Evolutionary conservation across 1,140 invertebrate genomes (phyloP).

Genomic region (Drosophila serrata): DNA sequence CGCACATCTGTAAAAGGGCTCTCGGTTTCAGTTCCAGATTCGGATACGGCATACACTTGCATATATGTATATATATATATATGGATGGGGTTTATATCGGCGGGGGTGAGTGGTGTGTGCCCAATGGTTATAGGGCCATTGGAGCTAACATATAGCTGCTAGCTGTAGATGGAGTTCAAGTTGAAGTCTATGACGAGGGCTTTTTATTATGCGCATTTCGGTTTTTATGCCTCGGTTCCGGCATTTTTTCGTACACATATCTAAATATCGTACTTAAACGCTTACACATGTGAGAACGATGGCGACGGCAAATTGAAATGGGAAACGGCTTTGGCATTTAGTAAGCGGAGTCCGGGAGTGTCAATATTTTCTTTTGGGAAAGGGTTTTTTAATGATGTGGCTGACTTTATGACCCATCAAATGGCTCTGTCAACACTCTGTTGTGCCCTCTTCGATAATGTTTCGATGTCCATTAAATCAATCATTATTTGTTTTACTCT

Average conservation of each 20-base stretch:
- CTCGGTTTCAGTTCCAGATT: constrained; percentile 23
- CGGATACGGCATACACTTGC: constrained; percentile 24
- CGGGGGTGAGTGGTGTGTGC: constrained; percentile 5
- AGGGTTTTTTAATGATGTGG: constrained; percentile 78
- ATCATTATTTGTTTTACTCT: constrained; percentile 61
- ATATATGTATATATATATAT: too few species aligned
- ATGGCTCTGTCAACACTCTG: constrained; percentile 66
- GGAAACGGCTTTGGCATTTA: constrained; percentile 31
- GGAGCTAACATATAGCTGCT: constrained; percentile 17
- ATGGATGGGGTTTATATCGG: constrained; percentile 32
- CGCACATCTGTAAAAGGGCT: constrained; percentile 79
- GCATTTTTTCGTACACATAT: constrained; percentile 80
- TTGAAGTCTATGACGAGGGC: constrained; percentile 73
- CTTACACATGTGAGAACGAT: constrained; percentile 66
- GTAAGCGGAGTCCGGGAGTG: constrained; percentile 28
- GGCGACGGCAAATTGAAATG: constrained; percentile 37
- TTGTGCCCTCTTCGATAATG: constrained; percentile 75
- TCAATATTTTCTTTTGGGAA: constrained; percentile 43
- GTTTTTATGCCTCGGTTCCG: constrained; percentile 80
- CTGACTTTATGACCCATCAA: constrained; percentile 72
- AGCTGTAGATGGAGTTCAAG: constrained; percentile 24
- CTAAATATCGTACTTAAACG: constrained; percentile 81
- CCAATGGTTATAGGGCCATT: constrained; percentile 40
- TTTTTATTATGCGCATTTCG: constrained; percentile 81
- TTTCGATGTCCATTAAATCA: constrained; percentile 74